Base-by-base conservation (phyloP, 1,140 invertebrate species). In the Pogonomyrmex californicus region DNA sequence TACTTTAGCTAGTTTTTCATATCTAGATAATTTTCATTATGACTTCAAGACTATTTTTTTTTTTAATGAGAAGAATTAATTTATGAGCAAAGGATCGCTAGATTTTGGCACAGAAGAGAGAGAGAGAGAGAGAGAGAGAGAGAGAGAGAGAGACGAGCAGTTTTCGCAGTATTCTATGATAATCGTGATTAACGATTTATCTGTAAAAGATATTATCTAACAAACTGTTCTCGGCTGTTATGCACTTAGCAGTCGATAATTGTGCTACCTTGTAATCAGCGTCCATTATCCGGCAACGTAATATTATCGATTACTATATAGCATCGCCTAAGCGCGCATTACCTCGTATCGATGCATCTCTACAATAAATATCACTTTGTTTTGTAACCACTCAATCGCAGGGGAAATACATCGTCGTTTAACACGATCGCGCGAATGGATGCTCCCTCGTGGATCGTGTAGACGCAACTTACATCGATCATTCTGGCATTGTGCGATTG, bases 271-370 rank as follows among this genome's bases (percentile, higher is more conserved):
- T n/a, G 54, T 62, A 75, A 83, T 83, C 79, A 60, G 12, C 54
- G 47, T 83, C 33, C 49, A 58, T 56, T 60, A 75, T 60, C 79
- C 68, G 41, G 44, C 54, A 75, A 83, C 54, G 41, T 83, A 54
- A 83, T 44, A 83, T 75, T 75, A 83, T 49, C 79, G 79, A 73
- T 83, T 83, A 60, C 56, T 41, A 47, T 82, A 36, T 47, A 82
- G 10, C 68, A 73, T 60, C 56, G 70, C 10, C 68, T 60, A 75
- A 44, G 56, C n/a, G 54, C 6, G 33, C 33, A 73, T 83, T 75
- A 73, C 58, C 68, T 83, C 79, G 44, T 60, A 73, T 60, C 79
- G 44, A 75, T 58, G 54, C 41, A 75, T 83, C 79, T 83, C 68
- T n/a, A 49, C 33, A 60, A 75, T 83, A 83, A 83, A 62, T 71